Base-by-base conservation (phyloP, 1,140 invertebrate species). In the Danaus melanippus region DNA sequence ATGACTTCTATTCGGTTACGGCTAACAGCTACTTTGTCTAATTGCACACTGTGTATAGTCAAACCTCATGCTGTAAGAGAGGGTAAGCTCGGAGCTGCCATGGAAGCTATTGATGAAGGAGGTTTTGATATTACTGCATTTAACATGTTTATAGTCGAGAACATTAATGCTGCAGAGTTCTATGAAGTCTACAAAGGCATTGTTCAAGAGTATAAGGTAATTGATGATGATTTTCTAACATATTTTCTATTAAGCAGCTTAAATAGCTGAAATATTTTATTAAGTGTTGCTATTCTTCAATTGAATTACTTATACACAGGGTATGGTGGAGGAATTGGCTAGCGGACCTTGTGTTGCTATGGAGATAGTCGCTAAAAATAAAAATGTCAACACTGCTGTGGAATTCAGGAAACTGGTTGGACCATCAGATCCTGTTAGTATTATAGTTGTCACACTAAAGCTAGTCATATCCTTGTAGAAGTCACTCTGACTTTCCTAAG, bases 111-210 rank as follows among this genome's bases (percentile, higher is more conserved):
- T 60, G 89, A 91, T 46, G 90, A 93, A 50, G 90, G 90, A 45
- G 92, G 92, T 8, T 98, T 93, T 72, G 87, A 90, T 44, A 91
- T 98, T 10, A 92, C 92, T 3, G 95, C 93, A 6, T 83, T 97
- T 41, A 91, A 94, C 76, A 92, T 95, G 90, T 92, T 94, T 67
- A 88, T 92, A 62, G 87, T 97, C 66, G 93, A 94, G 62, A 90
- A 91, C 64, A 88, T 92, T 4, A 93, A 96, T 83, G 94, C 94
- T 21, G 94, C 95, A 72, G 95, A 97, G 83, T 97, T 98, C 88
- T 92, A 94, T 76, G 96, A 98, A 88, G 92, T 98, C 10, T 98
- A 98, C 79, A 96, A 96, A 84, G 94, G 94, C n/a, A 92, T 97
- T 54, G 88, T 96, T 9, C 89, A 91, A 8, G 94, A 97, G 74